A percentile compares a stretch with the other conserved stretches of the same genome.
Evolutionary conservation across 2,797 vertebrate species (phyloP).

Genomic region (Ctenopoma multispine): DNA sequence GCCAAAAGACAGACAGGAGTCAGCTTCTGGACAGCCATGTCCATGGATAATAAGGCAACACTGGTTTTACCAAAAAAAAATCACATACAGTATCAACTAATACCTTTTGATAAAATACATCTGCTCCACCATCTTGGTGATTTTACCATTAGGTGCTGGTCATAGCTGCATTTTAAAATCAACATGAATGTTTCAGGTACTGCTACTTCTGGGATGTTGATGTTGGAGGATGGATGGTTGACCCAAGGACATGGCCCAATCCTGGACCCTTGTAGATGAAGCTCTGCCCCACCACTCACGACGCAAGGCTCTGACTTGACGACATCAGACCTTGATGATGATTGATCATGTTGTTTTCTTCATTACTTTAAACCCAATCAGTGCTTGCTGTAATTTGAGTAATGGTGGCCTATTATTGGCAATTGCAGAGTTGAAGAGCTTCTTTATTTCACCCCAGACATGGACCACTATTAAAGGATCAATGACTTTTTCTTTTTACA

Average conservation of each 20-base stretch:
- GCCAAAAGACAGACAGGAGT: constrained; percentile 69
- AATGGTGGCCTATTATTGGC: constrained; percentile 99
- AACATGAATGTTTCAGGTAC: constrained; percentile 52
- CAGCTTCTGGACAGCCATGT: constrained; percentile 58
- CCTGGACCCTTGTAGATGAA: constrained; percentile 87
- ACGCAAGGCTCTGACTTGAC: constrained; percentile 84
- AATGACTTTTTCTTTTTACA: constrained; percentile 75
- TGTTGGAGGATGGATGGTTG: constrained; percentile 75
- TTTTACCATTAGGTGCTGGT: constrained; percentile 35
- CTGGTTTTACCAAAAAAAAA: constrained; percentile 41
- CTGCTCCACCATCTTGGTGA: constrained; percentile 51
- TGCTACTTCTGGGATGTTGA: constrained; percentile 64
- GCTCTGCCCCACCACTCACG: constrained; percentile 85
- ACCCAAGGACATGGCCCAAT: constrained; percentile 76
- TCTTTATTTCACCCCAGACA: constrained; percentile 89
- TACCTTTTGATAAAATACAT: constrained; percentile 58
- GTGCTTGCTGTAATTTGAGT: constrained; percentile 98
- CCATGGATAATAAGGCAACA: constrained; percentile 53
- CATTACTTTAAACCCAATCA: constrained; percentile 99
- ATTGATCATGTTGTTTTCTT: constrained; percentile 99
- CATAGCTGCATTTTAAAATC: constrained; percentile 40
- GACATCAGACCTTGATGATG: constrained; percentile 94
- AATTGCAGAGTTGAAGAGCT: constrained; percentile 96
- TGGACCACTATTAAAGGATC: constrained; percentile 82
- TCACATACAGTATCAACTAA: constrained; percentile 42